phyloP scores from a whole-genome alignment of 2,888 invertebrate species.

The Gymnosoma rotundatum region DNA sequence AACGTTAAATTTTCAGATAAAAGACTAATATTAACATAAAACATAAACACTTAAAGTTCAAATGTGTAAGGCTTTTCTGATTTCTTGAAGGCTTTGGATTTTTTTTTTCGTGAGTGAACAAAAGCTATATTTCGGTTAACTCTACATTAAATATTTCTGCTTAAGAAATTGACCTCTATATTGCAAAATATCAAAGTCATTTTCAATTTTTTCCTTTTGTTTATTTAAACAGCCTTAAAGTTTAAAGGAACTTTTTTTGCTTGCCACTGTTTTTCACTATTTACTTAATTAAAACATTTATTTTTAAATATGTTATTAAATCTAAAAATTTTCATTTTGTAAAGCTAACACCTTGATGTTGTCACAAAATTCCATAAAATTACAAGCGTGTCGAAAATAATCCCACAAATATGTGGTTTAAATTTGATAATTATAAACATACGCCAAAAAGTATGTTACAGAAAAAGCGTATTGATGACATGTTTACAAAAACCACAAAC shows the following conservation, averaged over 20 bases:
- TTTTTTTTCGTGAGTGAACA: too few relatives aligned
- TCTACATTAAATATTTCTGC: too few relatives aligned
- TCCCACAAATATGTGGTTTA: slow-evolving; percentile 66
- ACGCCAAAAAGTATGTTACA: slow-evolving; percentile 58
- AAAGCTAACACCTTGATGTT: slow-evolving; percentile 22
- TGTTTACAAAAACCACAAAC: slow-evolving; percentile 60
- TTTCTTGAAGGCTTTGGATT: too few relatives aligned
- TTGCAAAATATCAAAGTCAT: too few relatives aligned
- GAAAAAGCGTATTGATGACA: slow-evolving; percentile 49
- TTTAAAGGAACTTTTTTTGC: neutral
- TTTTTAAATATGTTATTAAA: slow-evolving; percentile 13
- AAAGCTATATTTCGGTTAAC: too few relatives aligned
- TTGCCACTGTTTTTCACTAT: slow-evolving; percentile 1
- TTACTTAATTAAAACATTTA: slow-evolving; percentile 14
- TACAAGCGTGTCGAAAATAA: neutral
- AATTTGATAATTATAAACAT: slow-evolving; percentile 59
- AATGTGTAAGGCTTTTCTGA: too few relatives aligned
- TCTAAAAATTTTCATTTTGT: neutral
- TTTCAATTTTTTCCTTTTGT: too few relatives aligned
- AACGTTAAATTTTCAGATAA: neutral
- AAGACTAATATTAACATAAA: too few relatives aligned
- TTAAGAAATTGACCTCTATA: too few relatives aligned
- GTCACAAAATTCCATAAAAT: slow-evolving; percentile 27
- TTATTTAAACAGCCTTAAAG: too few relatives aligned
- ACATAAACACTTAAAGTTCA: too few relatives aligned